Evolutionary conservation across 1,140 invertebrate species (phyloP).

Genomic region (Brachionus asplanchnoidis): DNA sequence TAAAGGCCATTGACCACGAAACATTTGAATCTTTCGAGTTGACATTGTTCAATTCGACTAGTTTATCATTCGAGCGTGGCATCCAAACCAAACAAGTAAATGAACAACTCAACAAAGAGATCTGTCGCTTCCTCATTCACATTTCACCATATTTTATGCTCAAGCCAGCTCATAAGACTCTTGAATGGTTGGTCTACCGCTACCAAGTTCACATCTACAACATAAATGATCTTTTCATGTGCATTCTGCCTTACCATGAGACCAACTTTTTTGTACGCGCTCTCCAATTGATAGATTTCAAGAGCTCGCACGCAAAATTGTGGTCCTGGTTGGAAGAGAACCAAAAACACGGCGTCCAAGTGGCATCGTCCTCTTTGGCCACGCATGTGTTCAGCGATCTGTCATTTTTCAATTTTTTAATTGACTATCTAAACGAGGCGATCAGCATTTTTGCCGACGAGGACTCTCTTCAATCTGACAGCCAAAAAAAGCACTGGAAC

Average conservation of each 20-base stretch:
- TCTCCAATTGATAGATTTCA: conserved; percentile 63
- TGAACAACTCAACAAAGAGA: conserved; percentile 67
- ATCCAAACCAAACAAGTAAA: conserved; percentile 71
- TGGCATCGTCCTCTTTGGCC: background rate
- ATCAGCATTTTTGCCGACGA: background rate
- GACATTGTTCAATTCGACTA: conserved; percentile 69
- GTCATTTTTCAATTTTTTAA: conserved; percentile 25
- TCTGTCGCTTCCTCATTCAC: conserved; percentile 73
- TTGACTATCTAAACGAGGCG: background rate
- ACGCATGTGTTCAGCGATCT: conserved; percentile 19
- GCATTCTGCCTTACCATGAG: conserved; percentile 83
- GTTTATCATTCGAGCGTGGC: conserved; percentile 71
- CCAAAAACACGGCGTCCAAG: conserved; percentile 24
- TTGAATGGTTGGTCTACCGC: conserved; percentile 84
- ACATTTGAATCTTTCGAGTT: conserved; percentile 69
- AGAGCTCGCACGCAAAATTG: background rate
- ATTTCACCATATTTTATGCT: conserved; percentile 78
- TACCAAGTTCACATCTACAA: conserved; percentile 79
- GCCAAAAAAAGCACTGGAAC: background rate
- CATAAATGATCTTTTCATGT: conserved; percentile 69
- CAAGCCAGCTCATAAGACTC: conserved; percentile 74
- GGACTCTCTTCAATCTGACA: background rate
- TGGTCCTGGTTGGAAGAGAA: conserved; percentile 33
- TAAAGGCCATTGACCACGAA: conserved; percentile 65
- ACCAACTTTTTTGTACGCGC: conserved; percentile 77